A percentile compares a stretch with the other conserved stretches of the same genome.
phyloP scores from a whole-genome alignment of 1,140 invertebrate genomes.

The Calephelis virginiensis region DNA sequence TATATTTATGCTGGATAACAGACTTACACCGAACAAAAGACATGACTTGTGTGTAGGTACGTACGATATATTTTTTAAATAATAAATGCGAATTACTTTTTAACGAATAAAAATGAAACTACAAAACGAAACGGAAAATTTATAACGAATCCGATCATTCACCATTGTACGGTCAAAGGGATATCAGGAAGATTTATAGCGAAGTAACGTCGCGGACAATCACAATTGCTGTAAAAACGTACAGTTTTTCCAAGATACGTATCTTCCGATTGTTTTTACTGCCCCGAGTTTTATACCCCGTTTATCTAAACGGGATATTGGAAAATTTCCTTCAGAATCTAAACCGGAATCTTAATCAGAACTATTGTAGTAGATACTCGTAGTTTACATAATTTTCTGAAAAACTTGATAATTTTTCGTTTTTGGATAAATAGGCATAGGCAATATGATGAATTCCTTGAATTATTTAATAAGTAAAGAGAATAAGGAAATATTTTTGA shows the following conservation, averaged over 20 bases:
- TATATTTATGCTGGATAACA: no score
- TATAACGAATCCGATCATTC: slow-evolving; percentile 8
- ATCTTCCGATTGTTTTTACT: slow-evolving; percentile 18
- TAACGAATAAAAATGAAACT: neutral
- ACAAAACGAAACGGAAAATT: neutral
- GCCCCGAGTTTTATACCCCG: slow-evolving; percentile 12
- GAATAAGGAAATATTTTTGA: no score
- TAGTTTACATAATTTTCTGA: slow-evolving; percentile 12
- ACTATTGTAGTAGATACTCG: neutral
- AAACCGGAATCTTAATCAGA: slow-evolving; percentile 16
- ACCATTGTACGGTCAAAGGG: slow-evolving; percentile 6
- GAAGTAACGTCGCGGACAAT: slow-evolving; percentile 1
- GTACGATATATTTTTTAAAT: no score
- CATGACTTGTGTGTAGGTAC: no score
- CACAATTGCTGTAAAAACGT: slow-evolving; percentile 15
- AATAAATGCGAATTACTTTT: no score
- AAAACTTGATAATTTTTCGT: neutral
- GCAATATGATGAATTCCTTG: no score
- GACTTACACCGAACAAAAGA: no score
- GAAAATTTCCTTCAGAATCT: slow-evolving; percentile 8
- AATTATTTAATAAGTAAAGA: no score
- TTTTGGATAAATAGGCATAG: neutral
- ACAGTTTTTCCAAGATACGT: slow-evolving; percentile 1
- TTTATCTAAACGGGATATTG: slow-evolving; percentile 13
- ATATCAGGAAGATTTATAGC: slow-evolving; percentile 14